Evolutionary conservation across 2,113 vertebrate genomes (phyloP), one percentile per base, ranked within the genome.

Genomic region (Aix galericulata): DNA sequence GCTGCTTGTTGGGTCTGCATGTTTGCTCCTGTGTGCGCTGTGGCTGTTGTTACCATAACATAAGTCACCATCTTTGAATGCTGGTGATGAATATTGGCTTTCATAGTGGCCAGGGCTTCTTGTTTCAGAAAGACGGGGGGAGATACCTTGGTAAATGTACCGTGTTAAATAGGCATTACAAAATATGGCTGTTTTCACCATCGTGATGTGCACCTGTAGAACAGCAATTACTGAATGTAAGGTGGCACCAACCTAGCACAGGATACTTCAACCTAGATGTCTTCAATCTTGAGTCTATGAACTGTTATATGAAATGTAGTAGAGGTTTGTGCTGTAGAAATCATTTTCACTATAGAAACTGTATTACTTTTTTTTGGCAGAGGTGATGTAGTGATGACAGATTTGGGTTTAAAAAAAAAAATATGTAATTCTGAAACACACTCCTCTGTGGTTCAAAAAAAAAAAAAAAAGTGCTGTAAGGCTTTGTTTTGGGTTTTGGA

Each of bases 161-260:
- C 8, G 9, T 23, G 14, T 42, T 64, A 36, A 60, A 64, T 72
- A 38, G 38, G 27, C 4, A 11, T 67, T 87, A 75, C 2, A 44
- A 60, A 73, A 18, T 2, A 0, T 31, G 25, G 8, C 0, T 0
- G 34, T 91, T 78, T 11, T 67, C 17, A 18, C 27, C 25, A 67
- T 10, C 1, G 0, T 14, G 21, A 27, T 42, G 42, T 79, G 21
- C 18, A n/a, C 4, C 5, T 22, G 42, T 59, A 50, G 67, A 82
- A 2, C 31, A 72, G 31, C 27, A 75, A 4, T 55, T 59, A 9
- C 6, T 38, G 13, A 52, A 40, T 11, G 1, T 36, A 15, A 44
- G 4, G 7, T 58, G 14, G 48, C 48, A 34, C 3, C 36, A 23
- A 68, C 17, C 32, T 40, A 11, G 6, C 25, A 55, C 14, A 29